These are phyloP conservation scores for Cataglyphis altisquamis DNA, from an alignment of 2,888 invertebrate genomes.

Conservation along the genomic window DNA sequence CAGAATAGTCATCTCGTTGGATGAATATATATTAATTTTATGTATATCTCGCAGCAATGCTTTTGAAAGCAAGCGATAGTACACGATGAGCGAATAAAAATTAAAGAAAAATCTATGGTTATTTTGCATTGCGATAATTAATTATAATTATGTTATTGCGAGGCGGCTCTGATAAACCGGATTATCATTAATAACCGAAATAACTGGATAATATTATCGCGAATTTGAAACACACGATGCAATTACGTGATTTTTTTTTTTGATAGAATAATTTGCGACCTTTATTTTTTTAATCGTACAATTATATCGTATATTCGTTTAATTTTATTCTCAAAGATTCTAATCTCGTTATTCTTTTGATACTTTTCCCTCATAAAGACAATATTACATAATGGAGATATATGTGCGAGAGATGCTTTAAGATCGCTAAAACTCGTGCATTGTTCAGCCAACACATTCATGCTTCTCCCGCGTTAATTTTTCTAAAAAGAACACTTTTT, in stretches of 20 bases:
- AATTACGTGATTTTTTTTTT: neutral
- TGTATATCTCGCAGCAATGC: neutral
- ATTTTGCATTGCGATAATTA: neutral
- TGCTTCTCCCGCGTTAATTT: neutral
- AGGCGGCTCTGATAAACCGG: neutral
- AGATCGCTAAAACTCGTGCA: neutral
- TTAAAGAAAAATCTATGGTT: slow-evolving; percentile 10
- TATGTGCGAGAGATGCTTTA: neutral
- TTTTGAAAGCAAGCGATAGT: neutral
- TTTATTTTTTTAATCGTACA: neutral
- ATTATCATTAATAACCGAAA: neutral
- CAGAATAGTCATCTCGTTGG: neutral
- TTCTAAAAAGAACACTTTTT: neutral
- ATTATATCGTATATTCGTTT: neutral
- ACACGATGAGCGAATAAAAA: neutral
- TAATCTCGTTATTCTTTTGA: neutral
- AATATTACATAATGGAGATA: slow-evolving; percentile 3
- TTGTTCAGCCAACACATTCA: neutral
- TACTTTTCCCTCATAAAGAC: neutral
- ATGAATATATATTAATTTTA: slow-evolving; percentile 20
- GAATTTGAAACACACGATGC: neutral
- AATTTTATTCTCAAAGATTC: neutral
- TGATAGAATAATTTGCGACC: neutral
- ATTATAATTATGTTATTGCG: neutral
- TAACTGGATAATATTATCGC: slow-evolving; percentile 1